Base-by-base conservation (phyloP, 1,140 invertebrate genomes). In the Trichomalopsis sarcophagae region DNA sequence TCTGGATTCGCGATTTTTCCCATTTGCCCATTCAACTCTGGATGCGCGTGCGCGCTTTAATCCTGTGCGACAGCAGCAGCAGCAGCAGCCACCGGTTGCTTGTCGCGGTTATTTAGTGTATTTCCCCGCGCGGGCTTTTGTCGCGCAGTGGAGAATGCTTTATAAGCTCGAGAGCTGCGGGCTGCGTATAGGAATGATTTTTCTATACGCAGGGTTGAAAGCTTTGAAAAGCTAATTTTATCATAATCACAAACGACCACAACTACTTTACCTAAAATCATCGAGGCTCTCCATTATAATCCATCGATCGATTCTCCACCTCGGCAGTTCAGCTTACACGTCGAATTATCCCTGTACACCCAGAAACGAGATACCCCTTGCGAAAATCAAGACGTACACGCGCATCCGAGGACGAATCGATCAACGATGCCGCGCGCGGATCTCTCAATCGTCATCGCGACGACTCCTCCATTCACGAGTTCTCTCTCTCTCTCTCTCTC, bases 21-120 rank as follows among this genome's bases (percentile, higher is more conserved):
- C 27, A 17, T 33, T 71, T 71, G 30, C 69, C 3, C 33, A 71
- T 71, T 71, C 69, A 33, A 71, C 21, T 62, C 55, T n/a, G 55
- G 3, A 62, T n/a, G 21, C n/a, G 21, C n/a, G 21, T 62, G 55
- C 75, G 75, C 75, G 44, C 75, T 77, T 77, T 77, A 55, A 77
- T 77, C 44, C 75, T 13, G n/a, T 17, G 75, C 44, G 75, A 77
- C 75, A 77, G 73, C 36, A 27, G 13, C 75, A 76, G 14, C 36
- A 27, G n/a, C n/a, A n/a, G 13, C 73, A 10, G 36, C 69, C 69
- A 40, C 69, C 27, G 69, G 23, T 71, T 36, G 40, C 21, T 47
- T 77, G 75, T 27, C n/a, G 10, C 5, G 50, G 77, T 79, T 27
- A 79, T 79, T 79, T 66, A 79, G 21, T 62, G 7, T n/a, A 21